Conservation (phyloP, 2,113 vertebrate species). For the Anguilla rostrata region DNA sequence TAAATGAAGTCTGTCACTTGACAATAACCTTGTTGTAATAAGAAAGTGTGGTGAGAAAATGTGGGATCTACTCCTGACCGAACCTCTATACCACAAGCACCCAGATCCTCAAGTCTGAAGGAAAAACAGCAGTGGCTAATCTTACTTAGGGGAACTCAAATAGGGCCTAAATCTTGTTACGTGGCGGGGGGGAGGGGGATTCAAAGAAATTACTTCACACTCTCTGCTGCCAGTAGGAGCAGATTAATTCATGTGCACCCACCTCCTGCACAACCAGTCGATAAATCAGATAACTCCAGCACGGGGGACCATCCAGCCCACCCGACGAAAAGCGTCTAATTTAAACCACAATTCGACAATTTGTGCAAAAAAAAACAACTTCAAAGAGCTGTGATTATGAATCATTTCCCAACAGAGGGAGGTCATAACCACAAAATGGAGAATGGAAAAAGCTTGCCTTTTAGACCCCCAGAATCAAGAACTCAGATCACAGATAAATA, state of each 20-base stretch:
- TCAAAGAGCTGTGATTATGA: background rate
- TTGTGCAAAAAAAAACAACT: background rate
- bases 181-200: background rate
- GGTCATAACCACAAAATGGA: background rate
- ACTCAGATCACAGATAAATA: background rate
- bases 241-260: conserved; percentile 27
- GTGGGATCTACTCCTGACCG: background rate
- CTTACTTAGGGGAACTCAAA: too few species aligned
- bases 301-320: background rate
- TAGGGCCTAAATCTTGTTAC: too few species aligned
- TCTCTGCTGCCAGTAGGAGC: conserved; percentile 27
- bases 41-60: background rate
- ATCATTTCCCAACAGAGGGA: background rate
- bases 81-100: background rate
- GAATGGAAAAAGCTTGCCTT: background rate
- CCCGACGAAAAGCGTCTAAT: background rate
- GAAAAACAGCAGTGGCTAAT: background rate
- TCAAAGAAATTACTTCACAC: conserved; percentile 31
- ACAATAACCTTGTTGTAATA: background rate
- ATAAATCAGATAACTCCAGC: conserved; percentile 27
- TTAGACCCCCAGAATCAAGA: background rate
- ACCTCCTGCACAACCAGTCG: conserved; percentile 26
- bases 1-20: background rate
- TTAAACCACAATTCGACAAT: background rate
- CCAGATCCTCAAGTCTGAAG: background rate